Percentiles rank a stretch among this genome's conserved stretches.
Evolutionary conservation across 2,113 vertebrate genomes (phyloP).

Genomic region (Platanista minor): DNA sequence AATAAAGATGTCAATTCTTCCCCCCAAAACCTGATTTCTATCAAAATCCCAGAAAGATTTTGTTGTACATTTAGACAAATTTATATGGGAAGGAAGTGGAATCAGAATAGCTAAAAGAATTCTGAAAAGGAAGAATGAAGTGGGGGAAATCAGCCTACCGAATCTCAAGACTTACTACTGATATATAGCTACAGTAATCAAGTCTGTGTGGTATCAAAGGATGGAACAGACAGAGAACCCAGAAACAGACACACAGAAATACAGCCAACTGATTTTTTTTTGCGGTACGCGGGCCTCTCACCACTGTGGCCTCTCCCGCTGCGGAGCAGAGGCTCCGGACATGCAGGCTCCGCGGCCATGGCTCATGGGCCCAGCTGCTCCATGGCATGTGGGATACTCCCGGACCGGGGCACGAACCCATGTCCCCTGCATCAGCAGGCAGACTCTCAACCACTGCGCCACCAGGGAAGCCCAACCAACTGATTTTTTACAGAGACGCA

Average conservation of each 20-base stretch:
- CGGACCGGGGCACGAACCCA: too few species aligned
- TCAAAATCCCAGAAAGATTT: background rate
- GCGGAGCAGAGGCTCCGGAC: too few species aligned
- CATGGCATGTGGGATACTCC: too few species aligned
- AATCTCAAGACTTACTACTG: background rate
- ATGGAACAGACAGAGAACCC: background rate
- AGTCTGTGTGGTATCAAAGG: background rate
- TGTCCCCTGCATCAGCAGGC: too few species aligned
- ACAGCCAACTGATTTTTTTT: background rate
- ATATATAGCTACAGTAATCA: background rate
- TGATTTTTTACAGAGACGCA: background rate
- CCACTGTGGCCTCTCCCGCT: too few species aligned
- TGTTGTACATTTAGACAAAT: background rate
- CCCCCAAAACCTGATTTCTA: background rate
- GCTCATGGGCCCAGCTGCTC: too few species aligned
- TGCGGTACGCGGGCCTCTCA: too few species aligned
- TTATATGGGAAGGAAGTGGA: background rate
- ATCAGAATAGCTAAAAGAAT: background rate
- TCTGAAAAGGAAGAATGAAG: background rate
- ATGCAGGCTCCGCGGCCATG: too few species aligned
- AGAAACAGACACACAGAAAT: background rate
- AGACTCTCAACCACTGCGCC: too few species aligned
- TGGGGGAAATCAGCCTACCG: background rate
- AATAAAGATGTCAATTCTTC: background rate
- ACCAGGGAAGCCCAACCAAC: too few species aligned